A percentile compares a stretch with the other conserved stretches of the same genome.
Conservation (phyloP, 2,797 vertebrate genomes). For the Catharus ustulatus region DNA sequence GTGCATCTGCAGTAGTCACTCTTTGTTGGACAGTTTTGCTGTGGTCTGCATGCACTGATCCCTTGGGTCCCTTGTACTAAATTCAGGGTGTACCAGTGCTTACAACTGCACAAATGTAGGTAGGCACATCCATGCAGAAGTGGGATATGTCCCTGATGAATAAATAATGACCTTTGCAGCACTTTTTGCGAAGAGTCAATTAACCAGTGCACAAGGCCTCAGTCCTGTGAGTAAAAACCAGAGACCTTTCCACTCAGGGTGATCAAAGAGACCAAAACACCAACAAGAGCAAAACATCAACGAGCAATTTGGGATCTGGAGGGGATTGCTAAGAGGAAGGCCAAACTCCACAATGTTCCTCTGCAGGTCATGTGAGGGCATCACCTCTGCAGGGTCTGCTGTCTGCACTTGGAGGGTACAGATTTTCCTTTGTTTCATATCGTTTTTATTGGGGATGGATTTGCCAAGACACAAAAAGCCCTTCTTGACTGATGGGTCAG, state of each 20-base stretch:
- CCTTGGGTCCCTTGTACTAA: not conserved
- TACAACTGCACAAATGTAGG: not conserved
- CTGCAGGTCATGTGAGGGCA: not conserved
- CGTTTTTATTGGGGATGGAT: not conserved
- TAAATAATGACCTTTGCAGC: not conserved
- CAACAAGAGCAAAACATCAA: not conserved
- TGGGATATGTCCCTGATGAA: not conserved
- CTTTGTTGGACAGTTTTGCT: not conserved
- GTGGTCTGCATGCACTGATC: not conserved
- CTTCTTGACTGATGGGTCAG: not conserved
- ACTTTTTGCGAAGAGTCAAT: not conserved
- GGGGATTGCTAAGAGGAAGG: not conserved
- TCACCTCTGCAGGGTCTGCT: not conserved
- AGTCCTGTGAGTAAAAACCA: not conserved
- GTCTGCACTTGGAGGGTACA: not conserved
- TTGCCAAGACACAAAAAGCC: not conserved
- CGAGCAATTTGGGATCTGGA: not conserved
- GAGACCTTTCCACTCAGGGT: not conserved
- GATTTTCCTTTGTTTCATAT: not conserved
- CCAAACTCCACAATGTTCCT: not conserved
- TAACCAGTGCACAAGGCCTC: not conserved
- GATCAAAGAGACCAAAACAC: not conserved
- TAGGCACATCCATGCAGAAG: not conserved
- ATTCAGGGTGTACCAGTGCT: not conserved
- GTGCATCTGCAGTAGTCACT: not conserved